These are phyloP conservation scores for Ctenoplectra terminalis DNA, from an alignment of 1,140 invertebrate genomes.

Conservation along the genomic window DNA sequence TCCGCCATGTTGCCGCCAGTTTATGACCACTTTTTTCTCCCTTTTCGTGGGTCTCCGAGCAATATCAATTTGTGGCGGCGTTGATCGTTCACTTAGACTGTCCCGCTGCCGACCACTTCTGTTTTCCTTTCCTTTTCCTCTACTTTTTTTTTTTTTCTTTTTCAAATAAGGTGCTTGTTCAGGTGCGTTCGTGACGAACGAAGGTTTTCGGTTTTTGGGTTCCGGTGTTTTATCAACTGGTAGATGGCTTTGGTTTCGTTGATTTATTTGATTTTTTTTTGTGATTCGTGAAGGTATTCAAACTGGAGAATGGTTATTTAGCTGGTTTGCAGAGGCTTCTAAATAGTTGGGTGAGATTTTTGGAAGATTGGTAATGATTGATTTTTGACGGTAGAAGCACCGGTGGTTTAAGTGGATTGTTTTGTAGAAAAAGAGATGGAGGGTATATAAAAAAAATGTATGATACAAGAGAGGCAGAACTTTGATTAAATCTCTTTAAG, in stretches of 20 bases:
- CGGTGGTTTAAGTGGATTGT: too few relatives aligned
- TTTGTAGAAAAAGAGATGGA: too few relatives aligned
- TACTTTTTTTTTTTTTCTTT: not conserved
- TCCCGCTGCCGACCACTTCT: not conserved
- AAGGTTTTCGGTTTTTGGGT: not conserved
- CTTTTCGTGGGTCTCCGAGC: not conserved
- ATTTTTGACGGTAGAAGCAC: too few relatives aligned
- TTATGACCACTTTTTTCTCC: not conserved
- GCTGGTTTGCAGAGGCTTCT: too few relatives aligned
- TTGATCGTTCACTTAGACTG: not conserved
- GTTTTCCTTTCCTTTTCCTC: not conserved
- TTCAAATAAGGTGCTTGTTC: not conserved
- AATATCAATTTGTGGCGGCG: constrained; percentile 23
- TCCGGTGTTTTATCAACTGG: not conserved
- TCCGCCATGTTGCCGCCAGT: not conserved
- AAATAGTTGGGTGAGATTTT: too few relatives aligned
- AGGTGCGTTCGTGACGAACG: not conserved
- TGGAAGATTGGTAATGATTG: too few relatives aligned
- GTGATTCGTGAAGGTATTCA: not conserved
- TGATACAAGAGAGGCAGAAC: too few relatives aligned
- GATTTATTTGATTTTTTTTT: not conserved
- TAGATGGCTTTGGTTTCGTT: not conserved
- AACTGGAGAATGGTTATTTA: not conserved
- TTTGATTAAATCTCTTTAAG: too few relatives aligned
- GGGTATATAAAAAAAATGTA: too few relatives aligned